Conservation (phyloP, 1,140 invertebrate genomes). For the Penaeus chinensis region DNA sequence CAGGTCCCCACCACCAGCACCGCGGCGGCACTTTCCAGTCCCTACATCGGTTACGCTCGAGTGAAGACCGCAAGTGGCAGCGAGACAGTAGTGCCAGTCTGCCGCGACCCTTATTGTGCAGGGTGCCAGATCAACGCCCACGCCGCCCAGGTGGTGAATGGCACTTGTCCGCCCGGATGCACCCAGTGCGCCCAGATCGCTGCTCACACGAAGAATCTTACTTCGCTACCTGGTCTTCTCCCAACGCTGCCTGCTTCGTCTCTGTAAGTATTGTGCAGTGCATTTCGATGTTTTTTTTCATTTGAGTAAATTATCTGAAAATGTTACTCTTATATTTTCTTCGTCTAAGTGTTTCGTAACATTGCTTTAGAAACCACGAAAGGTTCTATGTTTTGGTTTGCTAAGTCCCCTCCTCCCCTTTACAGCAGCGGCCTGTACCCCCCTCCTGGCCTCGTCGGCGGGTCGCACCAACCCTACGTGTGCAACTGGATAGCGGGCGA, state of each 20-base stretch:
- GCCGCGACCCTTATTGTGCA: conserved; percentile 94
- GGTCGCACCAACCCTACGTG: conserved; percentile 77
- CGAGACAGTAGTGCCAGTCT: conserved; percentile 90
- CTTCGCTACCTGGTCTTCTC: conserved; percentile 66
- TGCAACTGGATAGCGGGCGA: conserved; percentile 94
- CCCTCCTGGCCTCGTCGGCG: conserved; percentile 61
- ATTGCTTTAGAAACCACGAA: background rate
- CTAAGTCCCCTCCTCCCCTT: conserved; percentile 59
- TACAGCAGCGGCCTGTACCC: conserved; percentile 65
- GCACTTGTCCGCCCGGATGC: conserved; percentile 91
- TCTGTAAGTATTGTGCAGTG: conserved; percentile 19
- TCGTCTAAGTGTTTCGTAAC: background rate
- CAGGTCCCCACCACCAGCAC: conserved; percentile 50
- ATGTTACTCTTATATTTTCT: background rate
- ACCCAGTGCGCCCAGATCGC: conserved; percentile 96
- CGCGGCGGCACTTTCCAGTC: conserved; percentile 39
- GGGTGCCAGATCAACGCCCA: conserved; percentile 89
- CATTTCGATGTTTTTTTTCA: background rate
- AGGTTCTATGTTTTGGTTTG: too few relatives aligned
- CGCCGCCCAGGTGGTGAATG: conserved; percentile 69
- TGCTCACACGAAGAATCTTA: conserved; percentile 72
- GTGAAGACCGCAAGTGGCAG: conserved; percentile 91
- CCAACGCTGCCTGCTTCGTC: conserved; percentile 72
- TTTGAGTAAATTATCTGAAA: background rate
- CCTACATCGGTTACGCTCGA: conserved; percentile 78